Evolutionary conservation across 2,113 vertebrate genomes (phyloP).

Genomic region (Mesitornis unicolor): DNA sequence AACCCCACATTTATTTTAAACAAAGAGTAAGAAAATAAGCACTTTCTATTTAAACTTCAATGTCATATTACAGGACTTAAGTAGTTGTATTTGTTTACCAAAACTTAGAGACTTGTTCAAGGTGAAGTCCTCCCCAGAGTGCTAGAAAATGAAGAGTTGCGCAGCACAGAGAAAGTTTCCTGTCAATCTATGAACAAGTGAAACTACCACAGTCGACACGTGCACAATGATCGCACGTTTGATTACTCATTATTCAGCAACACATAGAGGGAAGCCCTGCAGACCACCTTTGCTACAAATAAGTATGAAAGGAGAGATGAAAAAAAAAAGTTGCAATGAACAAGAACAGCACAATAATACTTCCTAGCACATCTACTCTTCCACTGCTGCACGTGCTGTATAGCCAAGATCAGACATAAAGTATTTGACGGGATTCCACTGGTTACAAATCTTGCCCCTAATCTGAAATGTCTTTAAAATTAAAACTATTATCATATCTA

Average conservation of each 20-base stretch:
- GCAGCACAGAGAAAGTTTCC: neutral
- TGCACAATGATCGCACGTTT: fast-evolving
- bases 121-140: neutral
- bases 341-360: neutral
- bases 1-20: neutral
- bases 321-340: neutral
- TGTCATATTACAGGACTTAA: neutral
- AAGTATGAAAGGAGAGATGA: neutral
- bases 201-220: neutral
- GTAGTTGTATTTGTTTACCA: neutral
- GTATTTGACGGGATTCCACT: neutral
- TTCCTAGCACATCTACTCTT: neutral
- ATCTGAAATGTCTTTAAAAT: neutral
- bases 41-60: neutral
- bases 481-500: neutral
- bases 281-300: neutral
- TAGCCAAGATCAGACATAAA: neutral
- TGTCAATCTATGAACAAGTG: neutral
- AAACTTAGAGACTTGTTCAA: neutral
- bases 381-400: fast-evolving
- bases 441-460: neutral
- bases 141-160: neutral
- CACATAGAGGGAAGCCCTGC: neutral
- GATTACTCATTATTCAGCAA: neutral
- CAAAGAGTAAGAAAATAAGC: neutral